Base-by-base conservation (phyloP, 1,140 invertebrate genomes). In the Drosophila lini region DNA sequence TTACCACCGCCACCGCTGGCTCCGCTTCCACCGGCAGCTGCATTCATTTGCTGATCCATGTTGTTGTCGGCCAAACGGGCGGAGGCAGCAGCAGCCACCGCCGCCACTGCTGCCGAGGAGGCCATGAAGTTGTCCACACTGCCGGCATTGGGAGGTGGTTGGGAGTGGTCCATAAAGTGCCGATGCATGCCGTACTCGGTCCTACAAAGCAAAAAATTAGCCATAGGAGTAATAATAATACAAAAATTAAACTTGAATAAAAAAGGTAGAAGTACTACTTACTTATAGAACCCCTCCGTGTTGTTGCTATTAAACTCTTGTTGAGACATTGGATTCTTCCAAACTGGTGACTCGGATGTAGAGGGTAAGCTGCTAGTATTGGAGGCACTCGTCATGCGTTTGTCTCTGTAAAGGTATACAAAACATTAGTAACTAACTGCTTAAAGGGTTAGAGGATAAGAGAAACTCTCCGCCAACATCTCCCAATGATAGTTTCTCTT, bases 321-420 rank as follows among this genome's bases (percentile, higher is more conserved):
- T 45, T 92, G 90, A 83, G 91, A 91, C 91, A 92, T 92, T 92
- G 89, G 88, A 92, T 92, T 92, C 76, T 92, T 92, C 91, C 91
- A 92, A 64, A 92, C 91, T 80, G 91, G 88, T 74, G 91, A 92
- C 71, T 92, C 91, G 64, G 91, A 89, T 86, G 91, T 89, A 32
- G 90, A 91, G 50, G 90, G 90, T 91, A 91, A 79, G 16, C 81
- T 92, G 69, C 90, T 91, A 10, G 91, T 89, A 78, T 90, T 92
- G 55, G 90, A 91, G 55, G 90, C 71, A 56, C 88, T 90, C 59
- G 85, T 91, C 91, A 92, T 91, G 76, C 91, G 88, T 86, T 92
- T 92, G 75, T 92, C 91, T 91, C 91, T 92, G 69, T 11, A 7
- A 25, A 60, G 13, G 11, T 4, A 31, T 7, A 19, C 16, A 22